These are phyloP conservation scores for Neuroterus valhalla DNA, from an alignment of 1,140 invertebrate genomes.

Conservation along the genomic window DNA sequence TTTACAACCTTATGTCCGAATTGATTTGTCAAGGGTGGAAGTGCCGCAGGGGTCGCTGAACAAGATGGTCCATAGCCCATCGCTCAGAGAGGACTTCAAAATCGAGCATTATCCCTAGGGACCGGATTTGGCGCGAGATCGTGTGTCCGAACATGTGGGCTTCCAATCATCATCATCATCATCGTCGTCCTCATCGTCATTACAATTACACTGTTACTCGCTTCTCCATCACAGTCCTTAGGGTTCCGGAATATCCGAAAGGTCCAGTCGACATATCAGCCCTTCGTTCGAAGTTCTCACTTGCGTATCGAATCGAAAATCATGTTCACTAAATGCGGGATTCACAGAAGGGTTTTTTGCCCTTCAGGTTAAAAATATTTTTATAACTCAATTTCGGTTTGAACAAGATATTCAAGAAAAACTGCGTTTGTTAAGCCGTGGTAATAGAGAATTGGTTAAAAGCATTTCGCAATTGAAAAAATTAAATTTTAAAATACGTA, in stretches of 20 bases:
- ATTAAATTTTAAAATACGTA: too few relatives aligned
- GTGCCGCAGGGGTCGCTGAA: constrained; percentile 46
- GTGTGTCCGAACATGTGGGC: constrained; percentile 64
- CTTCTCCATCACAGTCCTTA: constrained; percentile 13
- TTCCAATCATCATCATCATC: constrained; percentile 64
- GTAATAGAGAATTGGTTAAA: too few relatives aligned
- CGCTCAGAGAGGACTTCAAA: constrained; percentile 62
- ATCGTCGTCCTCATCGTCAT: constrained; percentile 37
- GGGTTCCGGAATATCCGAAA: too few relatives aligned
- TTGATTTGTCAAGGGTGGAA: constrained; percentile 69
- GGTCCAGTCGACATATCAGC: too few relatives aligned
- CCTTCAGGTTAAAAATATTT: background rate
- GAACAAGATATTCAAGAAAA: too few relatives aligned
- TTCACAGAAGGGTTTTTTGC: too few relatives aligned
- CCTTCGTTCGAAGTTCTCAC: too few relatives aligned
- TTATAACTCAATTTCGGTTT: too few relatives aligned
- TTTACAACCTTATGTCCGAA: constrained; percentile 71
- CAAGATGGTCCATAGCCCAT: constrained; percentile 48
- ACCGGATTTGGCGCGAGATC: constrained; percentile 49
- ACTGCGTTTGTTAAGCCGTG: too few relatives aligned
- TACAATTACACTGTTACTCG: constrained; percentile 28
- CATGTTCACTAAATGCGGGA: too few relatives aligned
- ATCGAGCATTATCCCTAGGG: constrained; percentile 58
- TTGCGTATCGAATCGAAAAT: too few relatives aligned
- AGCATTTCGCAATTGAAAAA: too few relatives aligned